A percentile compares a stretch with the other conserved stretches of the same genome.
phyloP scores from a whole-genome alignment of 2,888 invertebrate species.

The Nephrotoma appendiculata region DNA sequence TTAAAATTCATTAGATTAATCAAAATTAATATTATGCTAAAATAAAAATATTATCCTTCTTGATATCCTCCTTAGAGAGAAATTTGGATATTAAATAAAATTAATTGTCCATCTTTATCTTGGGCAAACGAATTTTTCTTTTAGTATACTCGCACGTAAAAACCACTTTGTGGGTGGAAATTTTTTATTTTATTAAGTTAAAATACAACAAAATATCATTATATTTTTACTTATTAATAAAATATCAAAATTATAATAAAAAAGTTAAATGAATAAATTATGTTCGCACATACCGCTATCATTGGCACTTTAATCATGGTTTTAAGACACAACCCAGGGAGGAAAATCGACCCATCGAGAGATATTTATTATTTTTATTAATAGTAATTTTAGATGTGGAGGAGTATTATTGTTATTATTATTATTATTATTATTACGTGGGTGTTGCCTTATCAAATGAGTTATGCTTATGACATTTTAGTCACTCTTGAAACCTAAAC shows the following conservation, averaged over 20 bases:
- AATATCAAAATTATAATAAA: too few relatives aligned
- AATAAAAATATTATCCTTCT: background rate
- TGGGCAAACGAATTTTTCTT: background rate
- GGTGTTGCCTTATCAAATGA: background rate
- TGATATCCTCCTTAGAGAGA: background rate
- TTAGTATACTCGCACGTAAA: background rate
- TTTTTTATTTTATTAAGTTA: background rate
- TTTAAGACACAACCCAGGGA: too few relatives aligned
- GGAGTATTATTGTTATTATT: background rate
- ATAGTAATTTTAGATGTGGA: background rate
- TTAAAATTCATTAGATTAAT: background rate
- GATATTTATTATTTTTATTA: background rate
- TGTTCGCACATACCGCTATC: too few relatives aligned
- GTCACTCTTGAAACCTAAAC: too few relatives aligned
- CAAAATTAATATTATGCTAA: background rate
- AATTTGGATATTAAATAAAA: background rate
- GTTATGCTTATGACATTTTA: too few relatives aligned
- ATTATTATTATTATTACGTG: background rate
- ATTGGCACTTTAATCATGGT: too few relatives aligned
- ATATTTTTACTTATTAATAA: too few relatives aligned
- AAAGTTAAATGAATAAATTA: too few relatives aligned
- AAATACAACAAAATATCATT: background rate
- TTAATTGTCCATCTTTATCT: background rate
- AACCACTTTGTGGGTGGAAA: background rate
- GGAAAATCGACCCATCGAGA: background rate